phyloP scores from a whole-genome alignment of 2,888 invertebrate genomes.

The Brenthis hecate region DNA sequence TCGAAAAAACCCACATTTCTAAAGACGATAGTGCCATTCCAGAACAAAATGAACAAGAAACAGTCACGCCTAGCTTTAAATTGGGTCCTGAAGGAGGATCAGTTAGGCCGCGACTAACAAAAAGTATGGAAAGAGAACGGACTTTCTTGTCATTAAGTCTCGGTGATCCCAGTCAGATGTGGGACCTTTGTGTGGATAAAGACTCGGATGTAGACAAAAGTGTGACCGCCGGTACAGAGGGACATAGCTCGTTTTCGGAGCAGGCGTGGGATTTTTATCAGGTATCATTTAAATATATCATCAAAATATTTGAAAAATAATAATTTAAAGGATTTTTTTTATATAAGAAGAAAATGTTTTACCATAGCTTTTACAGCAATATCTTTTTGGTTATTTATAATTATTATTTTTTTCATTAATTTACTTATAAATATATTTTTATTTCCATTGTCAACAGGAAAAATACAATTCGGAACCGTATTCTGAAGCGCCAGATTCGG shows the following conservation, averaged over 20 bases:
- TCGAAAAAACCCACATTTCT: slow-evolving; percentile 76
- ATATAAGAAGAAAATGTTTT: not conserved
- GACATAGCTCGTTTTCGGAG: slow-evolving; percentile 92
- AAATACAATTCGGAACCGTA: slow-evolving; percentile 95
- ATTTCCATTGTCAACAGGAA: slow-evolving; percentile 83
- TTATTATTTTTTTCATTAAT: not conserved
- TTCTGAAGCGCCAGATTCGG: slow-evolving; percentile 92
- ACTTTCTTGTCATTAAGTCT: slow-evolving; percentile 69
- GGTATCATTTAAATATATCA: slow-evolving; percentile 66
- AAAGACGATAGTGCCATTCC: slow-evolving; percentile 69
- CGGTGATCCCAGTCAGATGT: slow-evolving; percentile 71
- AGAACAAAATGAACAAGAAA: slow-evolving; percentile 64
- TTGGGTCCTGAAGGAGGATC: slow-evolving; percentile 81
- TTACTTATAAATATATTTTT: not conserved
- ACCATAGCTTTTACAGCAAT: too few species aligned
- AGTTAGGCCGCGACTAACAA: slow-evolving; percentile 68
- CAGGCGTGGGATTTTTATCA: slow-evolving; percentile 98
- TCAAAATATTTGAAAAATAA: not conserved
- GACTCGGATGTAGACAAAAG: slow-evolving; percentile 82
- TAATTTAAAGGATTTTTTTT: not conserved
- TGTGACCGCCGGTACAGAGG: slow-evolving; percentile 85
- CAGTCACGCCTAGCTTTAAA: slow-evolving; percentile 84
- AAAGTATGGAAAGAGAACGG: slow-evolving; percentile 66
- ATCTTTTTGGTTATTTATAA: not conserved
- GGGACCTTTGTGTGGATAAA: slow-evolving; percentile 73